Evolutionary conservation across 2,888 invertebrate species (phyloP), one percentile per base, ranked within the genome.

Genomic region (Flexamia atlantica): DNA sequence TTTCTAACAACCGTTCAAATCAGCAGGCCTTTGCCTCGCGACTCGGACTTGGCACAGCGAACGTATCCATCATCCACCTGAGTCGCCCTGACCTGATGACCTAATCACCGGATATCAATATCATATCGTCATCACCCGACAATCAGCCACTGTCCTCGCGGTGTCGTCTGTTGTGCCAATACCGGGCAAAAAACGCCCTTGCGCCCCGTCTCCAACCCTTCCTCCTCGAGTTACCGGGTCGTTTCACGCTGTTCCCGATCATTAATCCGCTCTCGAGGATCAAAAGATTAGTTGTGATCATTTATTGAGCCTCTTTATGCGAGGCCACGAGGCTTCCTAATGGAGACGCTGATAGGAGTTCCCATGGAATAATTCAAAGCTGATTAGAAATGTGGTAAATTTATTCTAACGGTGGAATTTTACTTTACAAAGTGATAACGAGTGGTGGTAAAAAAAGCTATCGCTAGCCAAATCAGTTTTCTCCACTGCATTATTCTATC

Each of bases 251-350:
- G 76, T 46, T 42, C 76, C 40, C 76, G 76, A 76, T 50, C 50
- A 76, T 76, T 76, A 46, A 76, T 76, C 76, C 76, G 76, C 50
- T 76, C 76, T 50, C n/a, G 72, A 10, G 76, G 76, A 76, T 76
- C 50, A 76, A 76, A 28, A 28, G 76, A 76, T 76, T 76, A 76
- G 76, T 32, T 64, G 32, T 50, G 76, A 76, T 76, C 76, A 76
- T 76, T 70, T 76, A 76, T 23, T 28, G 42, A 46, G 28, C n/a
- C 42, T 28, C 76, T 70, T 40, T 70, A 40, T 70, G 28, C 76
- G 25, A 3, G n/a, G 30, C 28, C 76, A 42, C 40, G 64, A 64
- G 57, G 57, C 5, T 1, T 5, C 36, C 36, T 68, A 36, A 68
- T 68, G 68, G 36, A 68, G 68, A 68, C n/a, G n/a, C 25, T 64